A percentile compares a stretch with the other conserved stretches of the same genome.
These are phyloP conservation scores for Stratiomys singularior DNA, from an alignment of 2,888 invertebrate genomes.

Conservation along the genomic window DNA sequence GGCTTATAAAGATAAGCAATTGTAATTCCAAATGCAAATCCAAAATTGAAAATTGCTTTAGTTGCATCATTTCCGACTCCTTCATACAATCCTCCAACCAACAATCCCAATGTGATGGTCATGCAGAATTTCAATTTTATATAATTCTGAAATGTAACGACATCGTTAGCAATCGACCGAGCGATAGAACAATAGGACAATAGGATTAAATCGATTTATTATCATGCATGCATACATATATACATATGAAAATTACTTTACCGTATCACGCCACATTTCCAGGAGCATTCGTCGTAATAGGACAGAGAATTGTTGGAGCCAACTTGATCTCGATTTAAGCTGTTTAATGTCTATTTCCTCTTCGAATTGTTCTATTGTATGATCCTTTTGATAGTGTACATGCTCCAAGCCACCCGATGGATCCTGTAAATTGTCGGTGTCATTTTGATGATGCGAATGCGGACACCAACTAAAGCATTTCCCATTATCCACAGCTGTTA, in stretches of 20 bases:
- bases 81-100: constrained; percentile 77
- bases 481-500: constrained; percentile 75
- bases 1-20: constrained; percentile 85
- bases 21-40: constrained; percentile 82
- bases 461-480: constrained; percentile 68
- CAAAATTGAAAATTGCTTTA: constrained; percentile 85
- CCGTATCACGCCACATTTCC: constrained; percentile 81
- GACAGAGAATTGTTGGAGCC: constrained; percentile 75
- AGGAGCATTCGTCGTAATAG: constrained; percentile 76
- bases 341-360: constrained; percentile 66
- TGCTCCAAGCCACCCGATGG: not conserved
- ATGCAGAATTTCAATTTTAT: constrained; percentile 76
- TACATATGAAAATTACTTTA: constrained; percentile 56
- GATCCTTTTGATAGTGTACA: not conserved
- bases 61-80: constrained; percentile 83
- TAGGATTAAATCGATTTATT: not conserved
- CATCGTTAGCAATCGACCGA: not conserved
- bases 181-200: not conserved
- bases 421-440: not conserved
- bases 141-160: constrained; percentile 70
- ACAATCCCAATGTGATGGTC: constrained; percentile 74
- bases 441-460: constrained; percentile 17
- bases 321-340: constrained; percentile 69
- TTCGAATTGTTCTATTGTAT: constrained; percentile 59
- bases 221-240: not conserved